Percentiles rank a stretch among this genome's conserved stretches.
These are phyloP conservation scores for Castor canadensis DNA, from an alignment of 2,113 vertebrate species.

Conservation along the genomic window DNA sequence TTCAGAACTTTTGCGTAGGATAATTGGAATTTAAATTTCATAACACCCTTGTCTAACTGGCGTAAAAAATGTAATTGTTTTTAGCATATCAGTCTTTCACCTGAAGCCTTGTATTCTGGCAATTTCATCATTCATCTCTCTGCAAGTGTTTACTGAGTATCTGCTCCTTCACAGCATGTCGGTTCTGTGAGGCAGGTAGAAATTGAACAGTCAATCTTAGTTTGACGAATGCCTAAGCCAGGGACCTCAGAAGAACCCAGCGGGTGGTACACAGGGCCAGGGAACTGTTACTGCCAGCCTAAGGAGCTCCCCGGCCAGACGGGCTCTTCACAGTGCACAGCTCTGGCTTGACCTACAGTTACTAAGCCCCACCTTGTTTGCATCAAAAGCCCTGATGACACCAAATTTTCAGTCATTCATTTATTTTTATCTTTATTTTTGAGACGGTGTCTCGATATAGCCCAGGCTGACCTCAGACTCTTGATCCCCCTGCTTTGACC, in stretches of 20 bases:
- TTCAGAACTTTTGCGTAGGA: conserved; percentile 64
- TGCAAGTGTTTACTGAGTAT: conserved; percentile 46
- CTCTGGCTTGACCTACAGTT: background rate
- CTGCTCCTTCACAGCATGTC: background rate
- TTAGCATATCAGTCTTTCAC: conserved; percentile 61
- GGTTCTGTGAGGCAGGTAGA: conserved; percentile 50
- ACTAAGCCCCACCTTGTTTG: background rate
- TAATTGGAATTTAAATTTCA: conserved; percentile 76
- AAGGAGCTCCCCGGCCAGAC: background rate
- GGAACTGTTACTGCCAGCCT: background rate
- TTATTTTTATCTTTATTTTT: no score
- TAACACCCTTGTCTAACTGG: conserved; percentile 45
- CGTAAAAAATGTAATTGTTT: conserved; percentile 70
- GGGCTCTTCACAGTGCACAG: background rate
- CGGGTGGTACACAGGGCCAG: background rate
- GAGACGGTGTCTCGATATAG: background rate
- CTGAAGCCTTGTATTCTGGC: conserved; percentile 15
- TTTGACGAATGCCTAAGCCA: conserved; percentile 62
- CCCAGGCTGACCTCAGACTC: background rate
- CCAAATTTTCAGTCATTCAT: background rate
- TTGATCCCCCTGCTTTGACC: background rate
- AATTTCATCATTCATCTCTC: conserved; percentile 52
- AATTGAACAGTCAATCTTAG: conserved; percentile 62
- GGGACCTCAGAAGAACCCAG: conserved; percentile 38
- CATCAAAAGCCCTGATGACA: background rate